Evolutionary conservation across 2,888 invertebrate species (phyloP).

Genomic region (Nemotelus nigrinus): DNA sequence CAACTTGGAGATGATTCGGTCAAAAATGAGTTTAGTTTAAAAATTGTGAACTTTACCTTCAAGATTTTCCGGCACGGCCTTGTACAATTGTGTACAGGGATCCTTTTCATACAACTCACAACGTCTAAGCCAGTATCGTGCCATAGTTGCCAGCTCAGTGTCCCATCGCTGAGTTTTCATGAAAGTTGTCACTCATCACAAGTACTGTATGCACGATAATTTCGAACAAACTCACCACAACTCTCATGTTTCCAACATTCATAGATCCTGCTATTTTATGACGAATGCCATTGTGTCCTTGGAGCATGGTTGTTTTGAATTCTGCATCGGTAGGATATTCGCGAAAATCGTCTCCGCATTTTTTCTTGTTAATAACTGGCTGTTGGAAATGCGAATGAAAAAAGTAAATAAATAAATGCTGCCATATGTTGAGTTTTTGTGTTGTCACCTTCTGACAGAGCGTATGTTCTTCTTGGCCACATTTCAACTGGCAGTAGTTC

Average conservation of each 20-base stretch:
- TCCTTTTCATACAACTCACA: conserved; percentile 46
- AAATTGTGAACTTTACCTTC: background rate
- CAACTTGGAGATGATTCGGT: too few relatives aligned
- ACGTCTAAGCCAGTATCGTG: conserved; percentile 44
- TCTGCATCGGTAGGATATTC: conserved; percentile 5
- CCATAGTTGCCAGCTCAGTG: conserved; percentile 48
- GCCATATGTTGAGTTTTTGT: background rate
- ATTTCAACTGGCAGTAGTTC: conserved; percentile 49
- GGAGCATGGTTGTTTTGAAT: conserved; percentile 34
- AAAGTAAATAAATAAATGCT: background rate
- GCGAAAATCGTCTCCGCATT: conserved; percentile 19
- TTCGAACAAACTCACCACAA: background rate
- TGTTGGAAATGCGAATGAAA: background rate
- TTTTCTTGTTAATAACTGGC: background rate
- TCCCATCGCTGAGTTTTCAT: conserved; percentile 50
- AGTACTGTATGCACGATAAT: too few relatives aligned
- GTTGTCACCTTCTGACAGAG: conserved; percentile 48
- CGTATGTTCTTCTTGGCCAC: conserved; percentile 47
- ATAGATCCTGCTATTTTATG: conserved; percentile 42
- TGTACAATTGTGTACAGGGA: conserved; percentile 48
- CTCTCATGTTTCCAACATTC: conserved; percentile 31
- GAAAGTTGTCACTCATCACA: too few relatives aligned
- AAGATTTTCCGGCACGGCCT: background rate
- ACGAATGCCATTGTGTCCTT: conserved; percentile 49
- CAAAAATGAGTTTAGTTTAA: too few relatives aligned